Base-by-base conservation (phyloP, 1,140 invertebrate species). In the Lineus longissimus region DNA sequence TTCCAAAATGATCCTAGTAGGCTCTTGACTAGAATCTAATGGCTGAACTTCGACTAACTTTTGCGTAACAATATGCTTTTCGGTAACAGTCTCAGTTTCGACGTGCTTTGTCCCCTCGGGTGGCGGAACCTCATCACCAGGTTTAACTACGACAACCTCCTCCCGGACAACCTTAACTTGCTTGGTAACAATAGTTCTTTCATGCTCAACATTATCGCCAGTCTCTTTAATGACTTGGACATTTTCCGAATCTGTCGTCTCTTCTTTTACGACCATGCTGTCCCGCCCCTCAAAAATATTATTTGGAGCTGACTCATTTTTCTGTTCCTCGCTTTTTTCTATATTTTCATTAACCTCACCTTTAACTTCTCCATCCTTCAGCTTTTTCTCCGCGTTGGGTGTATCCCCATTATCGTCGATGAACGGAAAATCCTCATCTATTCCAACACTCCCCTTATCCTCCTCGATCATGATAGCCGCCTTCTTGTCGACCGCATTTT, bases 171-270 rank as follows among this genome's bases (percentile, higher is more conserved):
- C 40, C 17, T 45, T 31, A 22, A 23, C 27, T 36, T 22, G n/a
- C 45, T 60, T 22, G 9, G 19, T 23, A 55, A 19, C 58, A n/a
- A 60, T 36, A 41, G 40, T 19, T 41, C 30, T 23, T 31, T 60
- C 58, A 36, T 45, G 30, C 22, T 60, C 58, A 11, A 60, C 36
- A 45, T 45, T 60, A 23, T 60, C 58, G 22, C 25, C 47, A 51
- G 47, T 51, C 47, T 51, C 47, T 51, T 19, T 51, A 9, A 51
- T 51, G 9, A 51, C 47, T n/a, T 60, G 19, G 7, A 23, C 27
- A 43, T 23, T 23, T 23, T 60, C 58, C 54, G 17, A 22, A 15
- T 36, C 22, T 22, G 58, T 41, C 15, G 17, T 23, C 40, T 27
- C 31, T 23, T 60, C 22, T 45, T 41, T 31, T n/a, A 41, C 23